phyloP scores from a whole-genome alignment of 2,888 invertebrate species.

The Brenthis daphne region DNA sequence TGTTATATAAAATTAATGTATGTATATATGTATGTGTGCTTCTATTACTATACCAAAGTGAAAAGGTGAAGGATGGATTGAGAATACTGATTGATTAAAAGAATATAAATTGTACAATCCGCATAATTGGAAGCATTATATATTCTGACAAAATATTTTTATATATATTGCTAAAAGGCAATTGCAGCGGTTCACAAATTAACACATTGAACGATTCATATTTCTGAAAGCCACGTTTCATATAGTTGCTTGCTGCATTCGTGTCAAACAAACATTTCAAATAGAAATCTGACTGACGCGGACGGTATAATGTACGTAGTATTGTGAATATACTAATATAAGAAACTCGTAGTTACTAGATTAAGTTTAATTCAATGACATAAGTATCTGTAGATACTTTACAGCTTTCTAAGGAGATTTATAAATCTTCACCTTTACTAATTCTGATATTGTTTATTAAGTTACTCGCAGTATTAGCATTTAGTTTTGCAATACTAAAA shows the following conservation, averaged over 20 bases:
- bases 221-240: slow-evolving; percentile 26
- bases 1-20: slow-evolving; percentile 10
- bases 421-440: not conserved
- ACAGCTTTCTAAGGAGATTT: too few species aligned
- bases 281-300: slow-evolving; percentile 16
- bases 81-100: slow-evolving; percentile 12
- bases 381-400: too few species aligned
- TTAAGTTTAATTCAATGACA: too few species aligned
- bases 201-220: not conserved
- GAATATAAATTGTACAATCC: slow-evolving; percentile 3
- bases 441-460: not conserved
- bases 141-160: slow-evolving; percentile 2
- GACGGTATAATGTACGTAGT: too few species aligned
- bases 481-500: slow-evolving; percentile 14
- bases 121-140: not conserved
- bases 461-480: not conserved
- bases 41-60: slow-evolving; percentile 23
- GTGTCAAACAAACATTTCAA: slow-evolving; percentile 21
- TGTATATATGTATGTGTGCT: slow-evolving; percentile 12
- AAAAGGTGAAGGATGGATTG: slow-evolving; percentile 20
- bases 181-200: not conserved
- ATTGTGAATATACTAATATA: slow-evolving; percentile 1
- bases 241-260: slow-evolving; percentile 21
- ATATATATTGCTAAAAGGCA: not conserved
- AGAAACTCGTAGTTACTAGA: too few species aligned